These are phyloP conservation scores for Catostylus mosaicus DNA, from an alignment of 30 jellyfish, hydroid and myxozoan genomes.

Conservation along the genomic window DNA sequence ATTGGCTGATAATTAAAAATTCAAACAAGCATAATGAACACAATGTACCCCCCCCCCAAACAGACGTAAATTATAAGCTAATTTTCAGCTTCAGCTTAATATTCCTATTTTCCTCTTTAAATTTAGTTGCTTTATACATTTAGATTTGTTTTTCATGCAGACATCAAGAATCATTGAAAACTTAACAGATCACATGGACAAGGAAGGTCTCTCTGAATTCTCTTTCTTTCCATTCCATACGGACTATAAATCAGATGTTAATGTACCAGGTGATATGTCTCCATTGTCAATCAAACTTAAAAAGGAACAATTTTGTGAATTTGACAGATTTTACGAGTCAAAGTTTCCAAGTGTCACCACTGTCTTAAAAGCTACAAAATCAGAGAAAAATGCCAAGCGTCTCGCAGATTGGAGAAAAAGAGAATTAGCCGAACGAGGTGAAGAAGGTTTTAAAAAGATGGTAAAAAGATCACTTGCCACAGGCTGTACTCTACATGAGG, in stretches of 20 bases:
- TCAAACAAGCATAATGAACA: too few species aligned
- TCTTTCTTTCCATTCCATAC: slow-evolving; percentile 46
- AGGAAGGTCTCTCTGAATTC: slow-evolving; percentile 17
- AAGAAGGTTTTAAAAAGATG: slow-evolving; percentile 26
- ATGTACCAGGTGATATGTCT: neutral
- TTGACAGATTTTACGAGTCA: slow-evolving; percentile 49
- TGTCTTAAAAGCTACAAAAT: slow-evolving; percentile 36
- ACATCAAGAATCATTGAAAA: slow-evolving; percentile 36
- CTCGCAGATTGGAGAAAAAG: slow-evolving; percentile 48
- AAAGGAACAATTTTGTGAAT: neutral
- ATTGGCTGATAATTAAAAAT: too few species aligned
- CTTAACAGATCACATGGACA: slow-evolving; percentile 32
- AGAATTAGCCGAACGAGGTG: slow-evolving; percentile 29
- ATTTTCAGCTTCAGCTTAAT: too few species aligned
- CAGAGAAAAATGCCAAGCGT: slow-evolving; percentile 20
- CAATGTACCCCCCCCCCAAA: too few species aligned
- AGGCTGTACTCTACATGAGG: slow-evolving; percentile 64
- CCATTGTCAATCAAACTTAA: slow-evolving; percentile 42
- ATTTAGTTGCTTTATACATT: neutral
- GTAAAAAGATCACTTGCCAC: slow-evolving; percentile 30
- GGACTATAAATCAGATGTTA: neutral
- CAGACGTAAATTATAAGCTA: too few species aligned
- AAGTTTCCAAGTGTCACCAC: slow-evolving; percentile 76
- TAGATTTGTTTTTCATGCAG: neutral
- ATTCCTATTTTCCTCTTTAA: too few species aligned